Evolutionary conservation across 2,888 invertebrate genomes (phyloP).

Genomic region (Drosophila incognita): DNA sequence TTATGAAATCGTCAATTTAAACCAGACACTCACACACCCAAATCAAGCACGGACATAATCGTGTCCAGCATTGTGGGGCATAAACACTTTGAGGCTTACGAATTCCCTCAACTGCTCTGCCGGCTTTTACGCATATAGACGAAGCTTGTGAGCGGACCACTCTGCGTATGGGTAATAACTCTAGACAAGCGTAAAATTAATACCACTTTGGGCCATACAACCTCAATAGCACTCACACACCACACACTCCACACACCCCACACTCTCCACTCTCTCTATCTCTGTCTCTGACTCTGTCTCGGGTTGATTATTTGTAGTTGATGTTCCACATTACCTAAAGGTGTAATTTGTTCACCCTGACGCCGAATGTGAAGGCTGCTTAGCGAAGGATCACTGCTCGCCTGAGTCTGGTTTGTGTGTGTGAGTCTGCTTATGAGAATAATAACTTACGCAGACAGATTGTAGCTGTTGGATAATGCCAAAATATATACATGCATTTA

Average conservation of each 20-base stretch:
- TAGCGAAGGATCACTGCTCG: conserved; percentile 3
- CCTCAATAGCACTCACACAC: conserved; percentile 39
- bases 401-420: conserved; percentile 7
- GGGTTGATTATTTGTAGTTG: conserved; percentile 46
- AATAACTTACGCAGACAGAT: conserved; percentile 39
- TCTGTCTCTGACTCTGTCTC: not conserved
- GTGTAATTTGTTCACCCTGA: conserved; percentile 64
- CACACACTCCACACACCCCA: not conserved
- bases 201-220: conserved; percentile 64
- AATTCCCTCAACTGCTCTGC: conserved; percentile 35
- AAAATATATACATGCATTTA: not conserved
- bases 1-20: conserved; percentile 81
- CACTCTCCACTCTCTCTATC: not conserved
- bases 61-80: conserved; percentile 58
- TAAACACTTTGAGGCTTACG: conserved; percentile 46
- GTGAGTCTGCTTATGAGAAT: conserved; percentile 7
- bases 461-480: conserved; percentile 6
- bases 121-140: conserved; percentile 44
- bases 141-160: conserved; percentile 40
- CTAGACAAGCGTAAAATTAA: conserved; percentile 81
- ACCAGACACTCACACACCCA: conserved; percentile 55
- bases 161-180: conserved; percentile 76
- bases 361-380: conserved; percentile 30
- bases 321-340: conserved; percentile 55
- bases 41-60: conserved; percentile 38